Conservation (phyloP, 2,888 invertebrate genomes). For the Diarsia rubi region DNA sequence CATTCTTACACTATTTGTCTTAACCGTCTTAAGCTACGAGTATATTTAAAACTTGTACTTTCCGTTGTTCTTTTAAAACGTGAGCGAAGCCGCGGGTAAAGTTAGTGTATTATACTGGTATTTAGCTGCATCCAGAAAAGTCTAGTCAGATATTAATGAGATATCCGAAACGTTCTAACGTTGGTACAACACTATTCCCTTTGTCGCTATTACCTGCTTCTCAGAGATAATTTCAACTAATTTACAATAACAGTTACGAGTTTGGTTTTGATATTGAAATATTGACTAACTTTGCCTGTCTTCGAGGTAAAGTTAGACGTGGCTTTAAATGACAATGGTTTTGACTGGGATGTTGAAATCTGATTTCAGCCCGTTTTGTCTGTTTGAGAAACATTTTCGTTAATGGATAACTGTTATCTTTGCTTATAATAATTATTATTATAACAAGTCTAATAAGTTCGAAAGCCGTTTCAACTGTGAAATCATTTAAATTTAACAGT, state of each 20-base stretch:
- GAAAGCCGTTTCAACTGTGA: too few relatives aligned
- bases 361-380: not conserved
- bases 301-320: slow-evolving; percentile 13
- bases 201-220: slow-evolving; percentile 40
- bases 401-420: not conserved
- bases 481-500: too few relatives aligned
- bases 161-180: slow-evolving; percentile 35
- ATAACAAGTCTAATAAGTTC: too few relatives aligned
- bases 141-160: too few relatives aligned
- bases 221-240: slow-evolving; percentile 50
- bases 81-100: too few relatives aligned
- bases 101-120: too few relatives aligned
- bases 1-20: too few relatives aligned
- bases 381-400: not conserved
- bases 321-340: slow-evolving; percentile 6
- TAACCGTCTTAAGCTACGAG: too few relatives aligned
- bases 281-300: slow-evolving; percentile 42
- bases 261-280: slow-evolving; percentile 44
- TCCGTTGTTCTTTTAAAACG: too few relatives aligned
- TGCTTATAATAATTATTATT: too few relatives aligned
- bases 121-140: too few relatives aligned
- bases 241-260: slow-evolving; percentile 44
- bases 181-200: slow-evolving; percentile 41
- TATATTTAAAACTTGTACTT: too few relatives aligned
- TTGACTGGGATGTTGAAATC: not conserved